A percentile compares a stretch with the other conserved stretches of the same genome.
Evolutionary conservation across 2,797 vertebrate genomes (phyloP).

Genomic region (Sebastes reedi): DNA sequence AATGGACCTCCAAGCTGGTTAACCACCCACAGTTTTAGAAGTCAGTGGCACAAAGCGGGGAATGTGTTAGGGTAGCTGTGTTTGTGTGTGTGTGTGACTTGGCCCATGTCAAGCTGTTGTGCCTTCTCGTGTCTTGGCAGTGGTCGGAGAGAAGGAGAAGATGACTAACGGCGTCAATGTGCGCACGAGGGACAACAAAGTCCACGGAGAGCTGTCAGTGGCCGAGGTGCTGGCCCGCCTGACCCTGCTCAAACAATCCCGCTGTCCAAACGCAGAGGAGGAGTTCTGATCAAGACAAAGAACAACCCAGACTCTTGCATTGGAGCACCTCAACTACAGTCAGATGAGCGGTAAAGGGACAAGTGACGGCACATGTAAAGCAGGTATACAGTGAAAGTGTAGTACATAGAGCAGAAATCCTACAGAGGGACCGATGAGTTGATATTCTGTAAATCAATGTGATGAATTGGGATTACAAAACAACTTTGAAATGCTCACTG

Average conservation of each 20-base stretch:
- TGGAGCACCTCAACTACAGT: not conserved
- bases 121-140: constrained; percentile 79
- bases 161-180: constrained; percentile 88
- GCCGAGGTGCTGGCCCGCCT: constrained; percentile 87
- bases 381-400: constrained; percentile 24
- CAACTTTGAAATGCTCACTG: not conserved
- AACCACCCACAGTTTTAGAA: constrained; percentile 32
- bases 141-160: constrained; percentile 97
- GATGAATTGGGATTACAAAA: not conserved
- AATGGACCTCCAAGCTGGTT: constrained; percentile 24
- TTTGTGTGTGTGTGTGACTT: constrained; percentile 30
- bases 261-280: constrained; percentile 87
- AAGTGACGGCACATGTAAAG: not conserved
- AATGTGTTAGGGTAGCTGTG: constrained; percentile 62
- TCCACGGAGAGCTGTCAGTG: constrained; percentile 89
- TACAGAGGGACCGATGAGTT: not conserved
- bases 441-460: not conserved
- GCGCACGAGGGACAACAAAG: constrained; percentile 94
- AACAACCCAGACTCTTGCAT: not conserved
- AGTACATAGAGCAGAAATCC: not conserved
- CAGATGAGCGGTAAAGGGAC: not conserved
- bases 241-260: constrained; percentile 84
- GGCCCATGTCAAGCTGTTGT: constrained; percentile 58
- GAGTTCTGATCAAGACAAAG: constrained; percentile 80
- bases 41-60: not conserved